Conservation (phyloP, 2,797 vertebrate genomes). For the Pseudocheirus occidentalis region DNA sequence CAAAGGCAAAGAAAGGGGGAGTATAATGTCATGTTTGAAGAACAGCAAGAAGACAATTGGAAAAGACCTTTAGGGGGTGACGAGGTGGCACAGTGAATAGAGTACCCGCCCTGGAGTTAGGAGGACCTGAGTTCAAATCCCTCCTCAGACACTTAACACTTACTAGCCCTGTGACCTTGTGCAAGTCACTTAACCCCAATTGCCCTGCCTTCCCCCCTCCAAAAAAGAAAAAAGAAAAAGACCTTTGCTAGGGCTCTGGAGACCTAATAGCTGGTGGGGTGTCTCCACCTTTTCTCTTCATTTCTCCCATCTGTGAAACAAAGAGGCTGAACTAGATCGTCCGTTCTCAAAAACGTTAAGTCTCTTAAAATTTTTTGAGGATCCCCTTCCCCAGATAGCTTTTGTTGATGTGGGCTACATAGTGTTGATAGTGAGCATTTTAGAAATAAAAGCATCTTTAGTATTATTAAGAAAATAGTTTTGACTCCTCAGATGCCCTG, state of each 20-base stretch:
- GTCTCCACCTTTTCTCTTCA: background rate
- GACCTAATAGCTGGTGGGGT: background rate
- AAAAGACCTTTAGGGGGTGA: background rate
- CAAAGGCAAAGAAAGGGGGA: background rate
- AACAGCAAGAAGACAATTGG: background rate
- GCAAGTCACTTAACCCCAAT: no score
- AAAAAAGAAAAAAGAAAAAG: background rate
- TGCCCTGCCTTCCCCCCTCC: no score
- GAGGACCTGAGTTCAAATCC: no score
- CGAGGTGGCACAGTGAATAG: no score
- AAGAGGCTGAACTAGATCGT: background rate
- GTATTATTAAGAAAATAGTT: background rate
- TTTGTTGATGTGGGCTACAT: background rate
- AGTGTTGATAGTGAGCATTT: background rate
- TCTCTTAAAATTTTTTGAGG: background rate
- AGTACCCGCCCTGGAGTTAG: no score
- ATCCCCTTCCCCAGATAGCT: background rate
- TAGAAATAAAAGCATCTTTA: background rate
- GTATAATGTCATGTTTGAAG: background rate
- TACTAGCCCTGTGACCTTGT: no score
- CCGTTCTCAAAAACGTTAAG: background rate
- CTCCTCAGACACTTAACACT: no score
- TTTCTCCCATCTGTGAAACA: background rate
- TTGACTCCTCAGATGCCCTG: background rate
- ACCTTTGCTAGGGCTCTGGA: background rate